phyloP scores from a whole-genome alignment of 2,113 vertebrate genomes.

The Onychorhynchus coronatus region DNA sequence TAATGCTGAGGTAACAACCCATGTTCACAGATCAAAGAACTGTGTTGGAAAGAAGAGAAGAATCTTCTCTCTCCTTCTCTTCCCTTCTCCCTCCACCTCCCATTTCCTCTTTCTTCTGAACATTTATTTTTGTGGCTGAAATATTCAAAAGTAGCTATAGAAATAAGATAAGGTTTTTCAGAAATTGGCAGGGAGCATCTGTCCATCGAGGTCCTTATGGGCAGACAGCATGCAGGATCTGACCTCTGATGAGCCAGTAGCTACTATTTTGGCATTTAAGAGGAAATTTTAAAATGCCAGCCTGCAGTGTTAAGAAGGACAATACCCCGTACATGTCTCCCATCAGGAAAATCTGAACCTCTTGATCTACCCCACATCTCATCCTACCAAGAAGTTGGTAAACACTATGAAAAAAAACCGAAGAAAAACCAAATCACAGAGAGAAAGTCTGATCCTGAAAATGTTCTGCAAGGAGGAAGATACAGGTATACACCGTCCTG shows the following conservation, averaged over 20 bases:
- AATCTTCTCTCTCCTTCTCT: neutral
- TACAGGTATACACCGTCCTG: neutral
- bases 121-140: neutral
- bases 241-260: neutral
- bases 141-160: neutral
- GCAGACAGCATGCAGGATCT: neutral
- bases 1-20: neutral
- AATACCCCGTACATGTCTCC: fast-evolving
- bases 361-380: neutral
- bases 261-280: neutral
- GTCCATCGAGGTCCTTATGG: neutral
- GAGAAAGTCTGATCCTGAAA: neutral
- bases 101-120: neutral
- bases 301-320: neutral
- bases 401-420: neutral
- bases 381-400: neutral
- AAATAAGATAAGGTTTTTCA: neutral
- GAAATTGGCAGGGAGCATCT: neutral
- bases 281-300: neutral
- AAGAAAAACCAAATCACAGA: neutral
- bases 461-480: neutral
- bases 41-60: neutral
- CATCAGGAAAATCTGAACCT: neutral
- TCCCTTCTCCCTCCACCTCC: neutral
- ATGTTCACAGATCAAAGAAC: neutral